These are phyloP conservation scores for Peromyscus aztecus DNA, from an alignment of 2,797 vertebrate species.

Conservation along the genomic window DNA sequence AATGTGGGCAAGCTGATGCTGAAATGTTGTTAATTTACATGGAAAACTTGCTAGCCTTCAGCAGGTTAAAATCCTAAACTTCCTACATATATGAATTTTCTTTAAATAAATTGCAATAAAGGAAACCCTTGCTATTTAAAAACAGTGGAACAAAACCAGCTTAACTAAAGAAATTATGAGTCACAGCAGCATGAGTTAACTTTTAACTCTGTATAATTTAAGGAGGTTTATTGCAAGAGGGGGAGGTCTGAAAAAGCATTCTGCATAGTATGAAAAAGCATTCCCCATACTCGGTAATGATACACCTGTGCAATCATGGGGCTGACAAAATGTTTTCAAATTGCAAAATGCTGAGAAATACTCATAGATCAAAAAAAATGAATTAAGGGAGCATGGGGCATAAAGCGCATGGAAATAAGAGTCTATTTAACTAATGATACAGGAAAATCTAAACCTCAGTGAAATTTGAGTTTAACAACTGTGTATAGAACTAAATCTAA, in stretches of 20 bases:
- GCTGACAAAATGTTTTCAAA: not conserved
- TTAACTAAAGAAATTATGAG: not conserved
- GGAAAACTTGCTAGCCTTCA: not conserved
- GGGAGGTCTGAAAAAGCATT: not conserved
- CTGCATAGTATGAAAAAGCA: not conserved
- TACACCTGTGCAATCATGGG: not conserved
- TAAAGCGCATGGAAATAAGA: not conserved
- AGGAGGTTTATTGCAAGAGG: not conserved
- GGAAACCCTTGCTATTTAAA: not conserved
- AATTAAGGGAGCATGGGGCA: too few relatives aligned
- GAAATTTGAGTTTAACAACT: not conserved
- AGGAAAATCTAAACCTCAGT: not conserved
- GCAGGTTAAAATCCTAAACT: not conserved
- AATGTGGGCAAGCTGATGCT: not conserved
- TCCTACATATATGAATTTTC: not conserved
- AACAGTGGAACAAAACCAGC: not conserved
- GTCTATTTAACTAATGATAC: not conserved
- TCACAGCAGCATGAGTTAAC: not conserved
- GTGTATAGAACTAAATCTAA: not conserved
- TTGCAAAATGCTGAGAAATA: not conserved
- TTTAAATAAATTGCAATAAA: not conserved
- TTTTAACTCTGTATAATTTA: not conserved
- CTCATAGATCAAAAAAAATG: not conserved
- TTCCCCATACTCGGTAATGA: not conserved
- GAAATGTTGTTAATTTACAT: not conserved